Conservation (phyloP, 2,888 invertebrate species). For the Heliconius aoede region DNA sequence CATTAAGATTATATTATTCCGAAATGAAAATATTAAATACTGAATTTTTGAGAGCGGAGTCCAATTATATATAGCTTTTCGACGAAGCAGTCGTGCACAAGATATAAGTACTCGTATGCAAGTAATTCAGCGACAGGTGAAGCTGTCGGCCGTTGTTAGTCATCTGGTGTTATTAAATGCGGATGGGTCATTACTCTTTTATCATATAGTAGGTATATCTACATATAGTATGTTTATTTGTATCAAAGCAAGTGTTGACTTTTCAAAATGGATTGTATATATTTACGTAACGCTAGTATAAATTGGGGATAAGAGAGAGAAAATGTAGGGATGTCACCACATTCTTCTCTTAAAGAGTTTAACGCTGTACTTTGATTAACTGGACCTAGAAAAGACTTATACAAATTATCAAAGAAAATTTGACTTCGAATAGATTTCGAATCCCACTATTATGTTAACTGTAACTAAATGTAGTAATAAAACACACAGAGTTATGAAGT, state of each 20-base stretch:
- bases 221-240: background rate
- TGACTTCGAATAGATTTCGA: no score
- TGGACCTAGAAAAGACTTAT: no score
- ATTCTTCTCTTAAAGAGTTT: no score
- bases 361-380: no score
- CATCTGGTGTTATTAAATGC: slow-evolving; percentile 6
- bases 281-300: no score
- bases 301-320: background rate
- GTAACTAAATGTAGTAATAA: no score
- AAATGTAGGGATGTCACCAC: background rate
- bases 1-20: no score
- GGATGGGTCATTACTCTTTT: slow-evolving; percentile 9
- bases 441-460: no score
- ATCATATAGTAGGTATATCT: background rate
- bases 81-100: background rate
- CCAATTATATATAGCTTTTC: background rate
- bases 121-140: slow-evolving; percentile 11
- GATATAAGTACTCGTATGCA: background rate
- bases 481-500: background rate
- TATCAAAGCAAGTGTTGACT: background rate
- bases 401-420: no score
- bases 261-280: background rate
- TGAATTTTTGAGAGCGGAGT: no score
- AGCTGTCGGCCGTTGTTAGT: background rate
- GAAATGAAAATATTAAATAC: no score